Percentiles rank a stretch among this genome's conserved stretches.
Conservation (phyloP, 2,113 vertebrate genomes). For the Peromyscus leucopus region DNA sequence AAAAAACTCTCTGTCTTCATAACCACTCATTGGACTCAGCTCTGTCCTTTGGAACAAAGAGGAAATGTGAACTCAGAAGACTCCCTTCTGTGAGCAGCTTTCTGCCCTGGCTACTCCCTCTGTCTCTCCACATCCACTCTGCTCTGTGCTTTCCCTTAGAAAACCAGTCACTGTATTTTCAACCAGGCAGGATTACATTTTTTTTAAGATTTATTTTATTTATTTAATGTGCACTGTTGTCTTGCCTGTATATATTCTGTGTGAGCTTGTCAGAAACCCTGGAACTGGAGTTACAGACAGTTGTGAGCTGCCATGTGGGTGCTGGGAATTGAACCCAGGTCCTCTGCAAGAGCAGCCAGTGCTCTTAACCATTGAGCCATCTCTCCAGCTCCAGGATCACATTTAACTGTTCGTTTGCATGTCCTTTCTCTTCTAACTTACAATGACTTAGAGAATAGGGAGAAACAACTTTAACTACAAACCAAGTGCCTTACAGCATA, state of each 20-base stretch:
- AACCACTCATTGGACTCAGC: background rate
- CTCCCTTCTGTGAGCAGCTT: background rate
- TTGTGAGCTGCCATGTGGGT: too few relatives aligned
- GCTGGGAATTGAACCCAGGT: too few relatives aligned
- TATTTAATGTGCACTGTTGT: too few relatives aligned
- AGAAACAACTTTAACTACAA: background rate
- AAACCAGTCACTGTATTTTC: background rate
- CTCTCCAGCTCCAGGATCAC: too few relatives aligned
- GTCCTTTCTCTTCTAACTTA: background rate
- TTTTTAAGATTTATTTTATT: too few relatives aligned
- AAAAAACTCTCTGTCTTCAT: background rate
- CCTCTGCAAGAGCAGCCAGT: too few relatives aligned
- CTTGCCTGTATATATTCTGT: too few relatives aligned
- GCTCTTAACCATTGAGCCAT: too few relatives aligned
- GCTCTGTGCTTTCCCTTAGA: slow-evolving; percentile 16
- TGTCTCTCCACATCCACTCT: background rate
- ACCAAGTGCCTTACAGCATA: background rate
- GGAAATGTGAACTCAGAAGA: background rate
- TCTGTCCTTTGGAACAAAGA: background rate
- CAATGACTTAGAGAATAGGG: background rate
- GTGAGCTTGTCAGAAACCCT: too few relatives aligned
- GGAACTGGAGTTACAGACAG: too few relatives aligned
- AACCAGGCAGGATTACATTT: background rate
- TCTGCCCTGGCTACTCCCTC: background rate
- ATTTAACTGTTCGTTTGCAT: background rate